phyloP scores from a whole-genome alignment of 1,140 invertebrate species.

The Olivierus martensii region DNA sequence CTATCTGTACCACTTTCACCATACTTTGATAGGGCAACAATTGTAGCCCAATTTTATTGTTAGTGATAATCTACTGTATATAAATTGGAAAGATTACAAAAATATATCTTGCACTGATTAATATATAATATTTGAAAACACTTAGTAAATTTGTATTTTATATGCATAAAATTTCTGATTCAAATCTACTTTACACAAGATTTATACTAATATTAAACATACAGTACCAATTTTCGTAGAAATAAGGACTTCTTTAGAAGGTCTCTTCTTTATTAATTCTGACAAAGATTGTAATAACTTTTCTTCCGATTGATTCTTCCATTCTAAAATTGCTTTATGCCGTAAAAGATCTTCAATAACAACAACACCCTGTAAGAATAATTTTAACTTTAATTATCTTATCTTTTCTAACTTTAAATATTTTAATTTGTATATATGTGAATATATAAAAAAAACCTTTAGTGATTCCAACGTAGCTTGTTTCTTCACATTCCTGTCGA shows the following conservation, averaged over 20 bases:
- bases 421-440: not conserved
- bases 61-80: too few relatives aligned
- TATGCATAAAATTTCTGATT: too few relatives aligned
- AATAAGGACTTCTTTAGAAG: constrained; percentile 9
- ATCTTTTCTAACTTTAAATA: too few relatives aligned
- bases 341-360: constrained; percentile 11
- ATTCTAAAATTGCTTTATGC: constrained; percentile 8
- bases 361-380: constrained; percentile 11
- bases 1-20: too few relatives aligned
- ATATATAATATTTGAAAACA: too few relatives aligned
- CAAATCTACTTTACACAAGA: too few relatives aligned
- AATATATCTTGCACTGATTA: too few relatives aligned
- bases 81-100: too few relatives aligned
- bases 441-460: constrained; percentile 3
- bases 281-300: not conserved
- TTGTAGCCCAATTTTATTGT: too few relatives aligned
- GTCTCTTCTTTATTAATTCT: constrained; percentile 5
- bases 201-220: too few relatives aligned
- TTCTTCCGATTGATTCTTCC: constrained; percentile 1
- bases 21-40: too few relatives aligned
- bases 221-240: constrained; percentile 9
- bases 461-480: constrained; percentile 12
- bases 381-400: not conserved
- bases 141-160: too few relatives aligned
- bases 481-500: not conserved